Conservation (phyloP, 2,797 vertebrate genomes). For the Danio jaintianensis region DNA sequence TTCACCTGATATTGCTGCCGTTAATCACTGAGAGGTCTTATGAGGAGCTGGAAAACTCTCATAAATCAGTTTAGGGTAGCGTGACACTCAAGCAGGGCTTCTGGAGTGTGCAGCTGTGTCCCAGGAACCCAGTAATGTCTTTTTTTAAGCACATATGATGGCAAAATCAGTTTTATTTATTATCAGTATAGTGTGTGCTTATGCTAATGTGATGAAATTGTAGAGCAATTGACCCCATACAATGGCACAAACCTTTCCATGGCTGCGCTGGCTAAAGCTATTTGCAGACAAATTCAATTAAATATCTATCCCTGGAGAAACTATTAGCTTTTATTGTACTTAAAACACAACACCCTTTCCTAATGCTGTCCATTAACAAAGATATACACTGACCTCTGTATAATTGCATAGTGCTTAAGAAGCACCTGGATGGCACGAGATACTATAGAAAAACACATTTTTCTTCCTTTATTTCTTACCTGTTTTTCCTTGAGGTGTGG, state of each 20-base stretch:
- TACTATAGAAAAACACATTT: not conserved
- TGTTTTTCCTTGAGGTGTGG: not conserved
- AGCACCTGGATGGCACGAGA: constrained; percentile 10
- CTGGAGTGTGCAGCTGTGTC: constrained; percentile 54
- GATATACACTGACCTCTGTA: constrained; percentile 23
- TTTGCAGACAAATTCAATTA: constrained; percentile 41
- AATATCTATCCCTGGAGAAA: constrained; percentile 30
- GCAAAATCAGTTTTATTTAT: constrained; percentile 57
- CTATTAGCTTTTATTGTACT: constrained; percentile 27
- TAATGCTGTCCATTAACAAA: constrained; percentile 18
- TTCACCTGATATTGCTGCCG: constrained; percentile 74
- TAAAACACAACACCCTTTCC: not conserved
- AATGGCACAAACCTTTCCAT: constrained; percentile 26
- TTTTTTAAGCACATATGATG: constrained; percentile 49
- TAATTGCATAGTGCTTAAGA: constrained; percentile 12
- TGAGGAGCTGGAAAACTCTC: constrained; percentile 68
- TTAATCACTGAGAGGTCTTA: constrained; percentile 78
- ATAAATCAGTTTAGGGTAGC: constrained; percentile 70
- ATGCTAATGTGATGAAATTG: constrained; percentile 56
- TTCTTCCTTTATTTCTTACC: constrained; percentile 1
- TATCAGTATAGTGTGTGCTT: constrained; percentile 41
- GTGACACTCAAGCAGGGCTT: constrained; percentile 38
- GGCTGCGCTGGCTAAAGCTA: constrained; percentile 10
- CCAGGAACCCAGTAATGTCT: constrained; percentile 53
- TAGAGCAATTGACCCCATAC: constrained; percentile 18